These are phyloP conservation scores for Cairina moschata DNA, from an alignment of 2,113 vertebrate species.

Conservation along the genomic window DNA sequence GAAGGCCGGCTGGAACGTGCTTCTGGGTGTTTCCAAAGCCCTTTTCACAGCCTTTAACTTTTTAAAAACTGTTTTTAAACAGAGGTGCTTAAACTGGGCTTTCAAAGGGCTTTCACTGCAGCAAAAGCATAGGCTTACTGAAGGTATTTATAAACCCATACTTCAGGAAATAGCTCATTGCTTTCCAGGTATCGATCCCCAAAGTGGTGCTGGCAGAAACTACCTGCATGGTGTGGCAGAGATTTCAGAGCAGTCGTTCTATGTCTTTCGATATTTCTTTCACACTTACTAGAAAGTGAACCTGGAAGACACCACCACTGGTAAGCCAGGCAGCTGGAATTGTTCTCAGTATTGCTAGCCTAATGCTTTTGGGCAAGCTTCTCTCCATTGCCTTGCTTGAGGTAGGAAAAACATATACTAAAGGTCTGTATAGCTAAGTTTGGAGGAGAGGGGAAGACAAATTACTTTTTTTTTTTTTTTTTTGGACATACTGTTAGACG, in stretches of 20 bases:
- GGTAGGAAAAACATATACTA: neutral
- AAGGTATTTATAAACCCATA: neutral
- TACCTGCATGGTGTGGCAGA: neutral
- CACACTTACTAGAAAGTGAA: neutral
- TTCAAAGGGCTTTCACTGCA: neutral
- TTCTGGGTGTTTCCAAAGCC: accelerated
- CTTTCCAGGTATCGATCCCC: neutral
- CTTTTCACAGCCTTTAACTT: neutral
- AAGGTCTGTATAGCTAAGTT: neutral
- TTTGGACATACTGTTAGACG: neutral
- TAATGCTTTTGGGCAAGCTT: neutral
- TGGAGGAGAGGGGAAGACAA: neutral
- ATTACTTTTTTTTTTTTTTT: neutral
- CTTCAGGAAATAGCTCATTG: neutral
- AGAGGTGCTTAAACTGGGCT: neutral
- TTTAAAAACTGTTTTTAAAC: neutral
- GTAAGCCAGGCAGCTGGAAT: neutral
- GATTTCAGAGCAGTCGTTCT: neutral
- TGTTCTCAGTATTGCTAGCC: neutral
- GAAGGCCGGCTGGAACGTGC: neutral
- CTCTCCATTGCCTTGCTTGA: neutral
- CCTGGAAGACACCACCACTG: neutral
- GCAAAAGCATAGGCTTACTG: neutral
- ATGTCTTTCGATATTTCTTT: neutral
- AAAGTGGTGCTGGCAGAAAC: neutral